Base-by-base conservation (phyloP, 2,888 invertebrate genomes). In the Epinotia demarniana region DNA sequence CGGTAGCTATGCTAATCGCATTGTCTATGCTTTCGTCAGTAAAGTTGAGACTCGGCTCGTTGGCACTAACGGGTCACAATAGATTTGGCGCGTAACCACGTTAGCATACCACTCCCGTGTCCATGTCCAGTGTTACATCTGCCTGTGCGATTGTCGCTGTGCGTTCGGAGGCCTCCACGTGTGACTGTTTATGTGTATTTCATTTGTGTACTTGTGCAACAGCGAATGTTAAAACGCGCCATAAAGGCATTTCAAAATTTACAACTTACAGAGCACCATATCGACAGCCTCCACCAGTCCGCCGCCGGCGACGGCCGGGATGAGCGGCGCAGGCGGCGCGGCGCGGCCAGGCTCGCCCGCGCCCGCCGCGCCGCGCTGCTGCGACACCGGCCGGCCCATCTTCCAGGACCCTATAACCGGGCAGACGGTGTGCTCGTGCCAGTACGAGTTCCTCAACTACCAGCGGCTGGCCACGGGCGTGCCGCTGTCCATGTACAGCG, bases 331-430 rank as follows among this genome's bases (percentile, higher is more conserved):
- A 84, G 93, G 86, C 85, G 89, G 94, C 89, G 82, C 95, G 78
- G 92, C 94, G 73, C 90, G 95, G 76, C 90, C 95, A 72, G 89
- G 94, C 87, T 91, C 95, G 79, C 91, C 95, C 63, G 89, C 94
- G 73, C 92, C 95, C 77, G 89, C 95, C 74, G 94, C 95, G 80
- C 93, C 95, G 78, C 93, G 98, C 84, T 98, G 98, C 95, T 98
- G 98, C 94, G 98, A 98, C 95, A 98, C 98, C 80, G 98, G 98
- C 81, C 96, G 98, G 85, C 97, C 98, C 79, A 96, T 98, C 89
- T 98, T 97, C 94, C 97, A 97, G 87, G 98, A 98, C 92, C 98
- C 98, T 62, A 95, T 98, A 82, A 97, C 97, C 81, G 98, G 98
- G 73, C 97, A 98, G 92, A 97, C 97, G 74, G 96, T 98, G 79